Base-by-base conservation (phyloP, 1,140 invertebrate genomes). In the Diprion similis region DNA sequence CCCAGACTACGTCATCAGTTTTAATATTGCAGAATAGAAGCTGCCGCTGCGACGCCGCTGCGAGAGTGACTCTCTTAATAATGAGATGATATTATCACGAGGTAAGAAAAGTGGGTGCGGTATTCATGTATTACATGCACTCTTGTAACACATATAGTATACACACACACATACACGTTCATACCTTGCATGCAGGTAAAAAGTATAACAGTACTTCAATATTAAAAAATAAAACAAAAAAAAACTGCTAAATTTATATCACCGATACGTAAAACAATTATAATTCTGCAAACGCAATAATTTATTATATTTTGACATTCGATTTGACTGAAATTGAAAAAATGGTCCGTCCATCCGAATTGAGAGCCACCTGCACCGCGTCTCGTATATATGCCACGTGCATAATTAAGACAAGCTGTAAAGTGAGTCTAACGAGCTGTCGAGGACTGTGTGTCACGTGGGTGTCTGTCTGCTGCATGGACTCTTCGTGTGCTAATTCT, bases 1-100 rank as follows among this genome's bases (percentile, higher is more conserved):
- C 46, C n/a, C 46, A n/a, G 19, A 18, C 46, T 72, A 71, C 68
- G 37, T 72, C 73, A 78, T 78, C 77, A 78, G 75, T 78, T 76
- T 75, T 76, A 76, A 78, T 76, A 78, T 76, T 76, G 72, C 73
- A 70, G 24, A 37, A 37, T 37, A 37, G 24, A n/a, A 73, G 67
- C 9, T 18, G 10, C 15, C 48, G 67, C 48, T n/a, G 69, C 66
- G 65, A 19, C 24, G 48, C n/a, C 59, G 45, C 17, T 10, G 65
- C 18, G 71, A 59, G 70, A 68, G 66, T 64, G 46, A 46, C 71
- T 66, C 65, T 68, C 70, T 73, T 68, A 71, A 73, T 77, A 77
- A 77, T 75, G 74, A 73, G 76, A 74, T 48, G 74, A 74, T 67
- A 71, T 76, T 76, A 73, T 66, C 66, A 46, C 64, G 51, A 72